Conservation (phyloP, 2,797 vertebrate genomes). For the Epinephelus awoara region DNA sequence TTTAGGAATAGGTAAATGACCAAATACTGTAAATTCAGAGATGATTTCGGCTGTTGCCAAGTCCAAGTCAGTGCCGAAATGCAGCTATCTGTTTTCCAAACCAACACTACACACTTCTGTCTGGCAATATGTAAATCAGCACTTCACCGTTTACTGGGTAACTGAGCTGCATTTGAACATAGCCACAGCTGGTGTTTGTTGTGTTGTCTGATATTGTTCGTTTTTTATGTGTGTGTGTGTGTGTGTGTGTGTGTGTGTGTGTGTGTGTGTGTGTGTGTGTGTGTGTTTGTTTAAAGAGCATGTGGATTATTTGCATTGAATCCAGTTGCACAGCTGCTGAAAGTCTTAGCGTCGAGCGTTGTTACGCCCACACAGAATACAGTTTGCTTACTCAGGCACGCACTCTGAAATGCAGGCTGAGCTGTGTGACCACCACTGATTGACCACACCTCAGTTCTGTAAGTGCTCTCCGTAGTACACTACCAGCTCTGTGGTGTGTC, state of each 20-base stretch:
- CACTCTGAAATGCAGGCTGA: background rate
- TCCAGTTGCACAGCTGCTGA: slow-evolving; percentile 41
- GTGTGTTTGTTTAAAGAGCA: slow-evolving; percentile 15
- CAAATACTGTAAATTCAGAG: background rate
- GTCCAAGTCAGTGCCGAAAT: background rate
- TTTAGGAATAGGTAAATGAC: background rate
- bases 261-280: slow-evolving; percentile 10
- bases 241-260: background rate
- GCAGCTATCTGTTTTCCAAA: slow-evolving; percentile 2
- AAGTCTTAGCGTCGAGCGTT: background rate
- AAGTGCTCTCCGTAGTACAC: slow-evolving; percentile 43
- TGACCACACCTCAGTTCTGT: slow-evolving; percentile 64
- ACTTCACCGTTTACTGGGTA: slow-evolving; percentile 3
- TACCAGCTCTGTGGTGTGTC: slow-evolving; percentile 21
- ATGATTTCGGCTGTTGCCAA: background rate
- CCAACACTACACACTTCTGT: background rate
- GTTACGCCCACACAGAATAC: background rate
- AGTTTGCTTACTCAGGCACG: background rate
- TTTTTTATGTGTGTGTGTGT: background rate
- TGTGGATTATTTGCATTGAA: slow-evolving; percentile 35
- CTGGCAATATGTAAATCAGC: slow-evolving; percentile 24
- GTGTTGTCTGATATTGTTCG: background rate
- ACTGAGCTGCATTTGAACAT: slow-evolving; percentile 18
- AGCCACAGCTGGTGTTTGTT: slow-evolving; percentile 48
- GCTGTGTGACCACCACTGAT: slow-evolving; percentile 48